Base-by-base conservation (phyloP, 2,888 invertebrate species). In the Polia nebulosa region DNA sequence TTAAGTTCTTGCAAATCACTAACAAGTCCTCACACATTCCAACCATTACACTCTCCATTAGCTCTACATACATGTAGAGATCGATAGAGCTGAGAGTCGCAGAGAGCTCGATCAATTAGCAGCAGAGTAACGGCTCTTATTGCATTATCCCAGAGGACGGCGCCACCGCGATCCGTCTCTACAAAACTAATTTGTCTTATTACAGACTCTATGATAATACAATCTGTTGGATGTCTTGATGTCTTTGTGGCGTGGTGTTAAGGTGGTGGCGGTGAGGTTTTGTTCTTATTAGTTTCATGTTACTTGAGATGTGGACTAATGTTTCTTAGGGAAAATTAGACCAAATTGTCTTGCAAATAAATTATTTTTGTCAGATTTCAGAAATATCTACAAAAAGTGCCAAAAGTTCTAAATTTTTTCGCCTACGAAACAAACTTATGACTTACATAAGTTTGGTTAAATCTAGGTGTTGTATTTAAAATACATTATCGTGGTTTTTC, bases 91-190 rank as follows among this genome's bases (percentile, higher is more conserved):
- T 27, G 13, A 58, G 60, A 64, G 66, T 71, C 53, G 65, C 70
- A 76, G 73, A 83, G 72, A 83, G 80, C 84, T 82, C 82, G 80
- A 84, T 82, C 82, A 82, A 82, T 82, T 82, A 82, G 73, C 29
- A 44, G 64, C 41, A 39, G 70, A 77, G 82, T 63, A 81, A 66
- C 66, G 55, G 64, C 59, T 81, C 83, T 83, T 81, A 81, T 81
- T 81, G 83, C 72, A 65, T 81, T 83, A 81, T 80, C 83, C 81
- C 78, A 5, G 17, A 68, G 81, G 78, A 83, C 81, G 67, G 71
- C 45, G 44, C 45, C 49, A 27, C 56, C 56, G 44, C 78, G 58
- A 83, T 83, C 74, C 71, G 59, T 83, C 83, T 81, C 69, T 51
- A 78, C 81, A 69, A 74, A 83, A 78, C 81, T 81, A 81, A 81